These are phyloP conservation scores for Epizoanthus fatuus DNA, from an alignment of 92 coral and sea anemone genomes.

Conservation along the genomic window DNA sequence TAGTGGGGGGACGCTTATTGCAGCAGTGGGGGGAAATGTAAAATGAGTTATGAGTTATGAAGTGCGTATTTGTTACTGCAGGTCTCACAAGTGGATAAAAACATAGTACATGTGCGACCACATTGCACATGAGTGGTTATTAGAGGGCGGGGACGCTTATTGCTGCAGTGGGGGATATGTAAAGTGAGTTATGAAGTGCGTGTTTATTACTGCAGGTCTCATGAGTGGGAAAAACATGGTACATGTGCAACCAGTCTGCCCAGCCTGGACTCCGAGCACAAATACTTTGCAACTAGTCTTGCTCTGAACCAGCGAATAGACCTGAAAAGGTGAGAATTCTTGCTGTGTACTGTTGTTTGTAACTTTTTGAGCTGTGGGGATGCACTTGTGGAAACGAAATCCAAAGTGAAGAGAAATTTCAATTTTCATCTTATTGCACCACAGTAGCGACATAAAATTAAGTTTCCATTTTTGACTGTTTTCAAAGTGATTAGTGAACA, in stretches of 20 bases:
- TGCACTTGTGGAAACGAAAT: not conserved
- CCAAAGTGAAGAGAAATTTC: not conserved
- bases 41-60: too few species aligned
- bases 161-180: too few species aligned
- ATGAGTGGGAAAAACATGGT: constrained; percentile 97
- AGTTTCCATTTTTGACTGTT: too few species aligned
- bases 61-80: too few species aligned
- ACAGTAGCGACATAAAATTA: too few species aligned
- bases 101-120: constrained; percentile 90
- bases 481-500: too few species aligned
- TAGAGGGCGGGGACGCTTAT: too few species aligned
- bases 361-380: not conserved
- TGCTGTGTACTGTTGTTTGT: not conserved
- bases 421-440: not conserved
- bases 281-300: constrained; percentile 74
- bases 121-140: constrained; percentile 10
- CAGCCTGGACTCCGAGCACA: constrained; percentile 77
- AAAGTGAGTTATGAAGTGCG: too few species aligned
- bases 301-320: constrained; percentile 69
- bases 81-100: constrained; percentile 87
- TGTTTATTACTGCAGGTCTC: constrained; percentile 19
- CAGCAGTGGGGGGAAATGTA: too few species aligned
- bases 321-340: constrained; percentile 69
- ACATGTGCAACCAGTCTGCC: constrained; percentile 82
- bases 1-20: too few species aligned